Evolutionary conservation across 2,888 invertebrate genomes (phyloP).

Genomic region (Eristalinus sepulchralis): DNA sequence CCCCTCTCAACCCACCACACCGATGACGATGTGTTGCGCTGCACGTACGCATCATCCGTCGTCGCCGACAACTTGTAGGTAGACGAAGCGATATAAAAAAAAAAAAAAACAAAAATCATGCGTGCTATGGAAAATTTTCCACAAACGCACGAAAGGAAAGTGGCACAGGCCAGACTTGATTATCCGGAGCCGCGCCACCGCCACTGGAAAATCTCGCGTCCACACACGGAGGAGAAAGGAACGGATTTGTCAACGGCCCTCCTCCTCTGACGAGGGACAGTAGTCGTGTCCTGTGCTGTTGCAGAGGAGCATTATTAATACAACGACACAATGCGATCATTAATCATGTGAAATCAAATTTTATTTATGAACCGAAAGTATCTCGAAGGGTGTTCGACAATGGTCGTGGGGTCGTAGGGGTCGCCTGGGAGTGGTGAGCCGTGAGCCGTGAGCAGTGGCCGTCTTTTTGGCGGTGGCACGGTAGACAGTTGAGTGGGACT

Average conservation of each 20-base stretch:
- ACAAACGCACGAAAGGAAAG: slow-evolving; percentile 21
- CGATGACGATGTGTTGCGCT: slow-evolving; percentile 24
- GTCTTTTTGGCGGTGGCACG: not conserved
- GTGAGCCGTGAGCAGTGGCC: not conserved
- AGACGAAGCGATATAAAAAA: not conserved
- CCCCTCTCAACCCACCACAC: not conserved
- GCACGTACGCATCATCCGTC: slow-evolving; percentile 36
- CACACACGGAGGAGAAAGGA: not conserved
- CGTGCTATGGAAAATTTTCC: slow-evolving; percentile 42
- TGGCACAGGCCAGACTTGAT: slow-evolving; percentile 35
- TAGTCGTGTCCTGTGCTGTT: slow-evolving; percentile 24
- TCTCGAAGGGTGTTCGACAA: slow-evolving; percentile 48
- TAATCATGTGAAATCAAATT: slow-evolving; percentile 62
- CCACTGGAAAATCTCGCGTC: slow-evolving; percentile 11
- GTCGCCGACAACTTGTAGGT: not conserved
- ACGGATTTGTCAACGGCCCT: slow-evolving; percentile 47
- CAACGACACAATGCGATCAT: slow-evolving; percentile 53
- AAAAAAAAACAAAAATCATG: slow-evolving; percentile 32
- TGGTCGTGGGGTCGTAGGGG: slow-evolving; percentile 20
- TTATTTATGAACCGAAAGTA: slow-evolving; percentile 45
- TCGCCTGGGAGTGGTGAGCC: too few species aligned
- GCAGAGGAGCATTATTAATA: slow-evolving; percentile 47
- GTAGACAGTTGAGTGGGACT: not conserved
- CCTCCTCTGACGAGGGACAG: not conserved
- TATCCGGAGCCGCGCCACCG: slow-evolving; percentile 13